Percentiles rank a stretch among this genome's conserved stretches.
phyloP scores from a whole-genome alignment of 1,140 invertebrate genomes.

The Mizuhopecten yessoensis region DNA sequence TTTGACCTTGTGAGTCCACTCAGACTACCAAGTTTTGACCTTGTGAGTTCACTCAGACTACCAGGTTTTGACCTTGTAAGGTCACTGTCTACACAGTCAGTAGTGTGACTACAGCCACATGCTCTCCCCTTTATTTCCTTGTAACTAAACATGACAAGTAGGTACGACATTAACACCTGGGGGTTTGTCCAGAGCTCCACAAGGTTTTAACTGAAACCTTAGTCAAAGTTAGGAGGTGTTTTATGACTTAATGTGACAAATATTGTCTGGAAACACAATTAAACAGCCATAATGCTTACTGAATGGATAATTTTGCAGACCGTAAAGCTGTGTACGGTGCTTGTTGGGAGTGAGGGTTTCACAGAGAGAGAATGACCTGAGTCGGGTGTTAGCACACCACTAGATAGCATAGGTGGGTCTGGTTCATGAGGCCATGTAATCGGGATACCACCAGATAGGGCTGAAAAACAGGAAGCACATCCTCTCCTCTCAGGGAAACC shows the following conservation, averaged over 20 bases:
- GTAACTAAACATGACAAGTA: background rate
- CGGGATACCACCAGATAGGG: slow-evolving; percentile 4
- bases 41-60: background rate
- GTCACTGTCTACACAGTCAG: background rate
- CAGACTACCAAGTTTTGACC: background rate
- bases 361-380: background rate
- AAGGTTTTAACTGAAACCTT: background rate
- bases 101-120: background rate
- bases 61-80: background rate
- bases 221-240: slow-evolving; percentile 20
- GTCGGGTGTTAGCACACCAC: background rate
- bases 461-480: slow-evolving; percentile 15
- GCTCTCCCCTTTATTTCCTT: background rate
- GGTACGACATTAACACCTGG: background rate
- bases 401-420: slow-evolving; percentile 1
- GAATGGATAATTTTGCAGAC: background rate
- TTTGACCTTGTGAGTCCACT: background rate
- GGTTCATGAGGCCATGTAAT: slow-evolving; percentile 7
- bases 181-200: background rate
- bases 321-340: background rate
- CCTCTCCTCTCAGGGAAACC: slow-evolving; percentile 9
- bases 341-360: background rate
- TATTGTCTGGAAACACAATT: background rate
- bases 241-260: slow-evolving; percentile 29
- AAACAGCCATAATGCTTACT: slow-evolving; percentile 28